Percentiles rank a stretch among this genome's conserved stretches.
These are phyloP conservation scores for Zophobas morio DNA, from an alignment of 1,140 invertebrate genomes.

Conservation along the genomic window DNA sequence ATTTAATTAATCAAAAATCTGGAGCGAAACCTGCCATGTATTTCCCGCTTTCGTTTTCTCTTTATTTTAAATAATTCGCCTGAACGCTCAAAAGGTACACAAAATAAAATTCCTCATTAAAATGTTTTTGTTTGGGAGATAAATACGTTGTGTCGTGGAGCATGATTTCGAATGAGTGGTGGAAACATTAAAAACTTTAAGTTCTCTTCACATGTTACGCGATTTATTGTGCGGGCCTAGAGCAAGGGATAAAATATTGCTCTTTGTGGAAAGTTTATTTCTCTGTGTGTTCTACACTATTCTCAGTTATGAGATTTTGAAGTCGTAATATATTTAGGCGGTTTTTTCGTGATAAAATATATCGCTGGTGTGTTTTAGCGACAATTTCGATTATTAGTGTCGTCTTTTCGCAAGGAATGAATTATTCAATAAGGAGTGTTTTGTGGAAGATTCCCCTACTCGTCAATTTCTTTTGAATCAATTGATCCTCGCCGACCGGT, in stretches of 20 bases:
- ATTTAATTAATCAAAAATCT: too few species aligned
- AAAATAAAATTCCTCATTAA: not conserved
- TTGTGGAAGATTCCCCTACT: not conserved
- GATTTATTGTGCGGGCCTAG: slow-evolving; percentile 33
- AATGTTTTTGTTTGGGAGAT: not conserved
- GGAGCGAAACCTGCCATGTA: too few species aligned
- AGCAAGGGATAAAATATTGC: slow-evolving; percentile 8
- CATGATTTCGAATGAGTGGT: slow-evolving; percentile 1
- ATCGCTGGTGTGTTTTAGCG: slow-evolving; percentile 5
- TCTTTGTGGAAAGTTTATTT: slow-evolving; percentile 41
- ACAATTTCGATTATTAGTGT: not conserved
- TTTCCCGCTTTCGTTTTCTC: too few species aligned
- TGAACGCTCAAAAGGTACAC: too few species aligned
- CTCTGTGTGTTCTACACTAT: slow-evolving; percentile 31
- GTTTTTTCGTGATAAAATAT: slow-evolving; percentile 15
- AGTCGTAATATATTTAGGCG: slow-evolving; percentile 21
- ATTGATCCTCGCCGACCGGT: not conserved
- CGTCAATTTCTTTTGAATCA: slow-evolving; percentile 11
- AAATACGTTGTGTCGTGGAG: not conserved
- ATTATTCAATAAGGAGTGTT: not conserved
- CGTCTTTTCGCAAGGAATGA: not conserved
- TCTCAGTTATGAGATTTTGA: slow-evolving; percentile 33
- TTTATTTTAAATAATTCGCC: too few species aligned
- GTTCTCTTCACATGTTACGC: slow-evolving; percentile 29
- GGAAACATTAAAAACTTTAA: slow-evolving; percentile 31